phyloP scores from a whole-genome alignment of 2,113 vertebrate genomes.

The Cryptotis parvus region DNA sequence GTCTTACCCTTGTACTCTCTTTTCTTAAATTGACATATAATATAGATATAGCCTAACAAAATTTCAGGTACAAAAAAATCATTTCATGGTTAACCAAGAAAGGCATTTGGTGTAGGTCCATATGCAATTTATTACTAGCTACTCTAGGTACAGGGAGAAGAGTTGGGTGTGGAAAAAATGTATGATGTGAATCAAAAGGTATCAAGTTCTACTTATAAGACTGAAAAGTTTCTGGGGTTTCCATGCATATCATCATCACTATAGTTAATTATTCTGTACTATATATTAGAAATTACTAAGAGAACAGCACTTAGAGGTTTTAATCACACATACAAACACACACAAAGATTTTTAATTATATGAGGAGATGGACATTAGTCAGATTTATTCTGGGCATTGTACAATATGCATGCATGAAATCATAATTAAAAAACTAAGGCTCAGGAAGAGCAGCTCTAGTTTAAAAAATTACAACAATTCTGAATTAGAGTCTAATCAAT shows the following conservation, averaged over 20 bases:
- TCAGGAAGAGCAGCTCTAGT: background rate
- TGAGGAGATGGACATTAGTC: background rate
- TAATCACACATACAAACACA: background rate
- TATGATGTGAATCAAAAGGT: background rate
- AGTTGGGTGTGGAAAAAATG: background rate
- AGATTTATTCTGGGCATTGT: background rate
- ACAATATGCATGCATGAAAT: background rate
- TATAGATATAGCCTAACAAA: background rate
- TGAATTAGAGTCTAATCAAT: conserved; percentile 24
- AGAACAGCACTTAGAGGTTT: background rate
- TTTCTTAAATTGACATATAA: background rate
- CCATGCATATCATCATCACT: background rate
- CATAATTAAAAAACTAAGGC: background rate
- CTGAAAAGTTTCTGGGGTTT: background rate
- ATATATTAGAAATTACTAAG: background rate
- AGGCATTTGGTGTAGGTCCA: background rate
- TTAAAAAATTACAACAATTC: conserved; percentile 28
- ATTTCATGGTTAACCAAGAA: background rate
- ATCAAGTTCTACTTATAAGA: background rate
- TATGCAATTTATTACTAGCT: background rate
- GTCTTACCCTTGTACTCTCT: no score
- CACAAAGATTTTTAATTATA: background rate
- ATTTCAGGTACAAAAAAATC: background rate
- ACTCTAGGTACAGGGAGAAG: background rate
- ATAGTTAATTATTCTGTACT: background rate